Conservation (phyloP, 2,113 vertebrate species). For the Regulus satrapa region DNA sequence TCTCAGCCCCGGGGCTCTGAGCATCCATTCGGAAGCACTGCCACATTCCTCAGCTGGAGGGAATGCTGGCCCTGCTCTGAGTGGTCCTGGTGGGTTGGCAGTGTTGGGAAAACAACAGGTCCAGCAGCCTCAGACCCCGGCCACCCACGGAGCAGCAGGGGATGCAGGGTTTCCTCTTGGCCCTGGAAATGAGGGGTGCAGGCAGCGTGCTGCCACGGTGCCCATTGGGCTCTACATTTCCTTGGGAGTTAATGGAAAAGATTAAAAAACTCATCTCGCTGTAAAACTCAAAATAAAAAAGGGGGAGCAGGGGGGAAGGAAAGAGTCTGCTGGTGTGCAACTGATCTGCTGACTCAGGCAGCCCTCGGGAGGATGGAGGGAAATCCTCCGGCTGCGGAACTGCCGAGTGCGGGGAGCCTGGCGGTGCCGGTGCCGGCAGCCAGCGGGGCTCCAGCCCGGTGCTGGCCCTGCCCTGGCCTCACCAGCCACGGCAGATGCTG, state of each 20-base stretch:
- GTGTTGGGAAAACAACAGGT: fast-evolving
- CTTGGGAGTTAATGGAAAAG: not conserved
- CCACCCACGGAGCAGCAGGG: not conserved
- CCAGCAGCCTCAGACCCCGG: not conserved
- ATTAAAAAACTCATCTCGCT: fast-evolving
- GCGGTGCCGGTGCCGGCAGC: fast-evolving
- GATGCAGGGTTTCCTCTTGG: not conserved
- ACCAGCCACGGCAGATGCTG: fast-evolving
- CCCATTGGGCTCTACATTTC: fast-evolving
- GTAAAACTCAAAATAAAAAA: not conserved
- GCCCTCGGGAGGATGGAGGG: not conserved
- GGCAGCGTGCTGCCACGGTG: not conserved
- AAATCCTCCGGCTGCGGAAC: fast-evolving
- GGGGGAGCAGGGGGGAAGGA: fast-evolving
- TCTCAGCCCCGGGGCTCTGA: not conserved
- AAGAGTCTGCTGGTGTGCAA: not conserved
- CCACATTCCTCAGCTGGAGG: fast-evolving
- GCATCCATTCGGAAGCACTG: fast-evolving
- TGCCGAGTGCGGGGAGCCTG: fast-evolving
- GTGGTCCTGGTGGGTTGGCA: fast-evolving
- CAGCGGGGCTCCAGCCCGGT: fast-evolving
- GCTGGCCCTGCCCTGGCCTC: fast-evolving
- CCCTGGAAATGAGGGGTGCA: not conserved
- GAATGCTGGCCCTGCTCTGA: not conserved
- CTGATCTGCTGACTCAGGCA: not conserved